Evolutionary conservation across 2,888 invertebrate species (phyloP).

Genomic region (Graphium colonna): DNA sequence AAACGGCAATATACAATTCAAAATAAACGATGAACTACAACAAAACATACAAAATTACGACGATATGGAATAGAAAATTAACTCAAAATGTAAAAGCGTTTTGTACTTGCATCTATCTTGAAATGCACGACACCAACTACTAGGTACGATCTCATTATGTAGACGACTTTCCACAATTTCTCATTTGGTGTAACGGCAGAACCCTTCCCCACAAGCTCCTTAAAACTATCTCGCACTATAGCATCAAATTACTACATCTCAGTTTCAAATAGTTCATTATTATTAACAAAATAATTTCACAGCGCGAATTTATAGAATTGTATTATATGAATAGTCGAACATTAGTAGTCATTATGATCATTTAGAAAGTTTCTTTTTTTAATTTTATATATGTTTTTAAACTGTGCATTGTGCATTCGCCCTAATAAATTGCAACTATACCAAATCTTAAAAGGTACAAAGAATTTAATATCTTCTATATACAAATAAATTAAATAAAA

Average conservation of each 20-base stretch:
- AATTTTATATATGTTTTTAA: too few species aligned
- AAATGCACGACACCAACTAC: neutral
- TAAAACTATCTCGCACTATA: neutral
- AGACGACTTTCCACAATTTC: conserved; percentile 13
- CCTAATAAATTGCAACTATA: too few species aligned
- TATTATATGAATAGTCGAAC: too few species aligned
- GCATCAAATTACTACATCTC: neutral
- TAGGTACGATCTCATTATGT: conserved; percentile 12
- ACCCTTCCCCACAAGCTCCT: conserved; percentile 1
- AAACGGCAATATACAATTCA: too few species aligned
- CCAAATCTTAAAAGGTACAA: too few species aligned
- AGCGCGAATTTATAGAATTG: too few species aligned
- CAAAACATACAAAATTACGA: neutral
- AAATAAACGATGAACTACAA: conserved; percentile 2
- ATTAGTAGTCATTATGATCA: too few species aligned
- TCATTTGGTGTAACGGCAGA: conserved; percentile 6
- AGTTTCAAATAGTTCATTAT: neutral
- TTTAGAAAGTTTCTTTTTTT: too few species aligned
- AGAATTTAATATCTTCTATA: too few species aligned
- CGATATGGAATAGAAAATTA: neutral
- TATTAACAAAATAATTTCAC: neutral
- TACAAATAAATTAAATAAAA: too few species aligned
- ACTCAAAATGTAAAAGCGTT: neutral
- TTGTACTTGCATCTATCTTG: conserved; percentile 3
- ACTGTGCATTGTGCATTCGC: too few species aligned